Evolutionary conservation across 2,797 vertebrate genomes (phyloP), one percentile per base, ranked within the genome.

Genomic region (Melanotaenia boesemani): DNA sequence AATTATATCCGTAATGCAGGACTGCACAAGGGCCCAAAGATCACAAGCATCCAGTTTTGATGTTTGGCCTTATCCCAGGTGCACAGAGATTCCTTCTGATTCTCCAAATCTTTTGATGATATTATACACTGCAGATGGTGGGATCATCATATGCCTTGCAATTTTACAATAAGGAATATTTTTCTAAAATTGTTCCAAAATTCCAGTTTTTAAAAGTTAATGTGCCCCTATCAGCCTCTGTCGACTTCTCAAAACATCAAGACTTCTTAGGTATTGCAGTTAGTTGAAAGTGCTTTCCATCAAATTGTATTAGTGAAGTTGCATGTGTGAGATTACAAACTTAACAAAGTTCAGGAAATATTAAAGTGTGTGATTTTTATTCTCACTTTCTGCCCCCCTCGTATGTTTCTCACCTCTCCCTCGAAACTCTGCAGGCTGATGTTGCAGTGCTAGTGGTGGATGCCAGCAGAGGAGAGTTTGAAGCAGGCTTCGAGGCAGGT

Each of bases 401-500:
- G 16, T 32, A 7, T 5, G 0, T 13, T 7, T 67, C 20, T 69
- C 11, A 28, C 62, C 56, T 70, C 10, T 28, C 2, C 74, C 57
- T 32, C 20, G 8, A 10, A 8, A 67, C 2, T 62, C 67, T 77
- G 6, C 86, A 99, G 98, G 98, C 98, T 0, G 98, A 99, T 67
- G 98, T 99, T 63, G 98, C 98, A 0, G 88, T 98, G 87, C 92
- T 99, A 44, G 98, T 99, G 80, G 97, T 99, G 75, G 98, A 99
- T 66, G 97, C 97, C 81, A 98, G 97, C 92, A 95, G 97, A 72
- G 98, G 98, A 62, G 98, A 97, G 87, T 99, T 99, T 80, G 98
- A 99, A 93, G 98, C 98, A 0, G 98, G 98, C 2, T 99, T 99
- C 72, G 98, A 99, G 85, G 97, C 98, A 0, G 98, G 98, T 0